Evolutionary conservation across 2,888 invertebrate genomes (phyloP).

Genomic region (Cybosia mesomella): DNA sequence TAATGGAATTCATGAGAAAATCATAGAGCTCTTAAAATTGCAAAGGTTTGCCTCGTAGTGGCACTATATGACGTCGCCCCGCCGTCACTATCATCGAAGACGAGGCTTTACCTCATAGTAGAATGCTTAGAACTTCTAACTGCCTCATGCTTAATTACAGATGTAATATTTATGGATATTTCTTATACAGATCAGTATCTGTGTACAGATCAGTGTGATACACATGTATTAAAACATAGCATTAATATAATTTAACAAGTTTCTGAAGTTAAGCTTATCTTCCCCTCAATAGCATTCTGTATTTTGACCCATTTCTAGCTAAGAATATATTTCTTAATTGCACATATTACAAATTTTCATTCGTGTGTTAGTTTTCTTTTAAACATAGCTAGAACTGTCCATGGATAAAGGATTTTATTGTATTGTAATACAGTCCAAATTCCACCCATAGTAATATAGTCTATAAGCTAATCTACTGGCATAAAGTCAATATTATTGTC

Average conservation of each 20-base stretch:
- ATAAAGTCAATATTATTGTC: slow-evolving; percentile 48
- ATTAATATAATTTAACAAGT: too few species aligned
- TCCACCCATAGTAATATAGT: slow-evolving; percentile 29
- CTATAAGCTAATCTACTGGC: slow-evolving; percentile 38
- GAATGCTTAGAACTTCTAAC: slow-evolving; percentile 41
- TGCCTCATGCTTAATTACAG: slow-evolving; percentile 35
- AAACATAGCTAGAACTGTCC: slow-evolving; percentile 31
- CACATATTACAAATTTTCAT: slow-evolving; percentile 12
- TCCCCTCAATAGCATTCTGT: not conserved
- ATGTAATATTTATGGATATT: slow-evolving; percentile 35
- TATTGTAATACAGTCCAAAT: slow-evolving; percentile 24
- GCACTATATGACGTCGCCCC: not conserved
- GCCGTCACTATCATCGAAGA: not conserved
- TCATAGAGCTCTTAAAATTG: too few species aligned
- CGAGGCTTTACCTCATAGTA: slow-evolving; percentile 29
- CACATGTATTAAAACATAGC: slow-evolving; percentile 41
- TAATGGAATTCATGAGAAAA: too few species aligned
- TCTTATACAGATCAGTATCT: slow-evolving; percentile 45
- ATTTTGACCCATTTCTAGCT: slow-evolving; percentile 2
- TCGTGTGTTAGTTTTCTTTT: slow-evolving; percentile 1
- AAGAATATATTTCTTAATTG: slow-evolving; percentile 37
- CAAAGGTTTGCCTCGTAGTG: too few species aligned
- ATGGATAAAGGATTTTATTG: slow-evolving; percentile 27
- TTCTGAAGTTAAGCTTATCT: not conserved
- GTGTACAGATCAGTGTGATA: too few species aligned